Percentiles rank a stretch among this genome's conserved stretches.
phyloP scores from a whole-genome alignment of 2,888 invertebrate genomes.

The Cephalotes varians region DNA sequence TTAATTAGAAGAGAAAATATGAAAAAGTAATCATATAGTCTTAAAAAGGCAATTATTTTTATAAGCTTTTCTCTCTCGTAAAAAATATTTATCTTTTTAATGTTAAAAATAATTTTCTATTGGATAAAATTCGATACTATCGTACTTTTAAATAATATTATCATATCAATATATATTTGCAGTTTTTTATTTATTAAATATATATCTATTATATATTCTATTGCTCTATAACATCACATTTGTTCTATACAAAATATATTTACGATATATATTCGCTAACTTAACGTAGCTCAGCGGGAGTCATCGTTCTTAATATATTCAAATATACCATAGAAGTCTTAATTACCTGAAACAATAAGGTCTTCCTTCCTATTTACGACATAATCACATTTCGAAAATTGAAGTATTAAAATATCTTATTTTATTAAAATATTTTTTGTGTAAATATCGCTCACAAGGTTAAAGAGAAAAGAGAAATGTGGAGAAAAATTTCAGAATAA shows the following conservation, averaged over 20 bases:
- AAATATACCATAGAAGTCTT: constrained; percentile 57
- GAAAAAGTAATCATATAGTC: neutral
- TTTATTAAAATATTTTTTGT: neutral
- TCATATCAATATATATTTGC: neutral
- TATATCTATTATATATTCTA: constrained; percentile 4
- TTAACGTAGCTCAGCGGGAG: constrained; percentile 4
- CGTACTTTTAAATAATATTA: constrained; percentile 3
- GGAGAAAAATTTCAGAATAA: constrained; percentile 7
- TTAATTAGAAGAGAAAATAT: neutral
- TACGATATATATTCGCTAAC: neutral
- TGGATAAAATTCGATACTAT: neutral
- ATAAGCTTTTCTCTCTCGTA: neutral
- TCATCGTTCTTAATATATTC: constrained; percentile 55
- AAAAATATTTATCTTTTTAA: neutral
- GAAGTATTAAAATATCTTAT: too few relatives aligned
- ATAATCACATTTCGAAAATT: neutral
- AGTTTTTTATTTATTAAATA: constrained; percentile 34
- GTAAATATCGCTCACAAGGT: neutral
- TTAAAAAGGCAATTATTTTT: neutral
- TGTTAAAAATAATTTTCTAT: neutral
- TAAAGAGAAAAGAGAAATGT: neutral
- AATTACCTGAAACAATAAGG: constrained; percentile 53
- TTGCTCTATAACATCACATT: neutral
- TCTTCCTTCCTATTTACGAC: constrained; percentile 41
- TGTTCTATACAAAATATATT: constrained; percentile 38